These are phyloP conservation scores for Axinella damicornis DNA, from an alignment of 37 sponge, comb jelly and placozoan genomes.

Conservation along the genomic window DNA sequence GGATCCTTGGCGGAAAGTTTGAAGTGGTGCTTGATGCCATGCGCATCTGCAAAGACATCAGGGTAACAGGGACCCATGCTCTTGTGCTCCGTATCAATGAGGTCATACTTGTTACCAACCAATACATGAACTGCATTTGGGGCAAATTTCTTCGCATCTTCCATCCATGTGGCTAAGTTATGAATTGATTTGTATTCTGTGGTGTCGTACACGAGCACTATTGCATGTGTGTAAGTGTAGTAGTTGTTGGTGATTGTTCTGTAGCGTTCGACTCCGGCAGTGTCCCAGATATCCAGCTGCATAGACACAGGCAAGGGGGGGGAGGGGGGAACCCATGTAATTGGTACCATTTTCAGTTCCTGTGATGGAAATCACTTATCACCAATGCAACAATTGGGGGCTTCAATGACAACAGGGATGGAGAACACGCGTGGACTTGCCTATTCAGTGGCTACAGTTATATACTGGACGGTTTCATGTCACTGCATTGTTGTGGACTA, in stretches of 20 bases:
- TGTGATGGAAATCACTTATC: no score
- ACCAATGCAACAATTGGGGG: no score
- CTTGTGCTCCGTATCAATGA: background rate
- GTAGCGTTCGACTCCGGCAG: constrained; percentile 81
- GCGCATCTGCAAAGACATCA: background rate
- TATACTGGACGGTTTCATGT: no score
- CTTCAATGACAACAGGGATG: no score
- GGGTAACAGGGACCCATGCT: background rate
- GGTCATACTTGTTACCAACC: constrained; percentile 80
- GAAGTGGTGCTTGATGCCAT: constrained; percentile 20
- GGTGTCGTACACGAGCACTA: constrained; percentile 70
- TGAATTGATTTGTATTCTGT: constrained; percentile 62
- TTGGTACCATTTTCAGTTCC: background rate
- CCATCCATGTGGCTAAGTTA: constrained; percentile 69
- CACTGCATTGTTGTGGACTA: no score
- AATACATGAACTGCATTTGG: constrained; percentile 68
- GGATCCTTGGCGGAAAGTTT: background rate
- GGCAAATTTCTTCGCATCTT: constrained; percentile 62
- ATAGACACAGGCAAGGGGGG: background rate
- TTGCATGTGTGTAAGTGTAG: constrained; percentile 71
- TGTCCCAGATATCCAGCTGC: constrained; percentile 75
- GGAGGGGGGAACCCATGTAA: background rate
- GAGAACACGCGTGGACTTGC: no score
- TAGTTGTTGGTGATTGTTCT: constrained; percentile 78
- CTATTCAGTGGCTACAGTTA: no score